Conservation (phyloP, 2,797 vertebrate species). For the Iguana delicatissima region DNA sequence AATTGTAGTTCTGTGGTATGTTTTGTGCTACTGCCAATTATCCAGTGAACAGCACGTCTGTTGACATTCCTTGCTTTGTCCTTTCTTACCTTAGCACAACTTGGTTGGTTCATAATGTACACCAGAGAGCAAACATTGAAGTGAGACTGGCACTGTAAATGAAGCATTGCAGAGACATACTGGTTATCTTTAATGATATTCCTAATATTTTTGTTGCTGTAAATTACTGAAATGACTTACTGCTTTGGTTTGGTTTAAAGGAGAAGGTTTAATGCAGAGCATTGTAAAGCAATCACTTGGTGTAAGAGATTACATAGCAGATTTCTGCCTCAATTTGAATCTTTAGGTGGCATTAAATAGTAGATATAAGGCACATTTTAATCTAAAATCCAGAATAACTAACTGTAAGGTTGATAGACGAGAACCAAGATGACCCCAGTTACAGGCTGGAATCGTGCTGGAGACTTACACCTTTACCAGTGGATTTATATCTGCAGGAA, state of each 20-base stretch:
- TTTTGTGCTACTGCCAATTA: not conserved
- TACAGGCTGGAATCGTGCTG: too few relatives aligned
- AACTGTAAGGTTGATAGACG: not conserved
- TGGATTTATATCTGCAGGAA: too few relatives aligned
- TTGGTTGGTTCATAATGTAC: not conserved
- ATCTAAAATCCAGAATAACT: not conserved
- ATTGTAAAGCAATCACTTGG: not conserved
- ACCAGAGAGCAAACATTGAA: not conserved
- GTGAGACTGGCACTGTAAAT: not conserved
- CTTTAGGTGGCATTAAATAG: not conserved
- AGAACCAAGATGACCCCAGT: not conserved
- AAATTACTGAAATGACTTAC: not conserved
- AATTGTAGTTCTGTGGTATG: not conserved
- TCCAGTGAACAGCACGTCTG: not conserved
- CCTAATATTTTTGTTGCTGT: not conserved
- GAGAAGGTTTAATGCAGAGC: not conserved
- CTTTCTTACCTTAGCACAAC: not conserved
- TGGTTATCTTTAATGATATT: not conserved
- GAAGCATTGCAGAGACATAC: not conserved
- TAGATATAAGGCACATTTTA: not conserved
- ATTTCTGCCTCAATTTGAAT: not conserved
- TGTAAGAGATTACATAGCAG: not conserved
- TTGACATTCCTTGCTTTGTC: not conserved
- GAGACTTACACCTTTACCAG: too few relatives aligned
- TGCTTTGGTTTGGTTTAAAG: not conserved